These are phyloP conservation scores for Lumbricus terrestris DNA, from an alignment of 2,888 invertebrate species.

Conservation along the genomic window DNA sequence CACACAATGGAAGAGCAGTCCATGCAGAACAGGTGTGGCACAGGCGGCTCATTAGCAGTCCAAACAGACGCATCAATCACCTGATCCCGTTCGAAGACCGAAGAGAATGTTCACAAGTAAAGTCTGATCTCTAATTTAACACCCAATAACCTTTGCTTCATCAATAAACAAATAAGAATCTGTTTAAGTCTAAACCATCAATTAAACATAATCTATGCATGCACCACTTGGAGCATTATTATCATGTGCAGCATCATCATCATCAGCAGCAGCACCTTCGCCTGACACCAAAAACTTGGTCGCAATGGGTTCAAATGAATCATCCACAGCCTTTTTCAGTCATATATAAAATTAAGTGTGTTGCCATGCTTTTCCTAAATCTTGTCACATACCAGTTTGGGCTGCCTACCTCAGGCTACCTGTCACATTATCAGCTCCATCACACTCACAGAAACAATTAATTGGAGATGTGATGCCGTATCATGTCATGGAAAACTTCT, in stretches of 20 bases:
- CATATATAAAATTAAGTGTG: not conserved
- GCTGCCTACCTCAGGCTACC: not conserved
- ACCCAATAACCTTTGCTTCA: not conserved
- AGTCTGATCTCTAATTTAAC: not conserved
- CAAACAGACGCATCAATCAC: not conserved
- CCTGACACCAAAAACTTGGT: not conserved
- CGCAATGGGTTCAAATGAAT: no score
- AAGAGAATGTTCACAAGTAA: not conserved
- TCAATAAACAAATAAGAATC: not conserved
- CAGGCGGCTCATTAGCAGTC: not conserved
- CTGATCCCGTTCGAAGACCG: no score
- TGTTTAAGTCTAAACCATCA: not conserved
- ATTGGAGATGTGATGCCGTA: not conserved
- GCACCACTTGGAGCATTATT: no score
- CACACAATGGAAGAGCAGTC: not conserved
- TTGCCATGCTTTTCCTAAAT: not conserved
- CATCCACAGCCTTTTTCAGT: not conserved
- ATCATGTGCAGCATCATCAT: not conserved
- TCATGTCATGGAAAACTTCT: no score
- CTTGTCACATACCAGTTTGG: not conserved
- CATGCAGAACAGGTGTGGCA: not conserved
- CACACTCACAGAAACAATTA: not conserved
- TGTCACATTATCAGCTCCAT: not conserved
- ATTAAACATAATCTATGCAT: not conserved
- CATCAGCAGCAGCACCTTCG: not conserved